These are phyloP conservation scores for Ommatoiulus sabulosus DNA, from an alignment of 2,888 invertebrate genomes.

Conservation along the genomic window DNA sequence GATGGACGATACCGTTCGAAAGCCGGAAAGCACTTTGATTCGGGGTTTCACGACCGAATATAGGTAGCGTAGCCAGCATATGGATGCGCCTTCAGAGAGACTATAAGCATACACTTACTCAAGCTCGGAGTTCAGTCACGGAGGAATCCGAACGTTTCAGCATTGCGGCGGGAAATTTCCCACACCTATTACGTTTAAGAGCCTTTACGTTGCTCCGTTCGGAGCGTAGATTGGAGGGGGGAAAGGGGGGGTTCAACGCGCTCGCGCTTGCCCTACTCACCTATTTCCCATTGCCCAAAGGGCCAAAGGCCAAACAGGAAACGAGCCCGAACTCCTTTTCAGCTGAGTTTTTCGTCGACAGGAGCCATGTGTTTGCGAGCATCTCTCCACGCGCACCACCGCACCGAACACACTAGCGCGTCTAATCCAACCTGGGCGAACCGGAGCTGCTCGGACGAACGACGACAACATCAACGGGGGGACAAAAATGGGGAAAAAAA, in stretches of 20 bases:
- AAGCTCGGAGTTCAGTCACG: background rate
- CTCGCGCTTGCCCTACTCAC: constrained; percentile 4
- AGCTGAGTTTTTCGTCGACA: background rate
- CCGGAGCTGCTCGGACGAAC: background rate
- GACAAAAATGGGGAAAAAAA: background rate
- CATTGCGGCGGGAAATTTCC: too few relatives aligned
- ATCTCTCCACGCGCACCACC: background rate
- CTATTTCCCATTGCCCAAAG: constrained; percentile 54
- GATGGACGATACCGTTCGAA: too few relatives aligned
- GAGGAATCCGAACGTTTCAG: background rate
- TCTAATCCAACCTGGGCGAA: background rate
- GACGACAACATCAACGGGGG: background rate
- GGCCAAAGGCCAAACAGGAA: constrained; percentile 9
- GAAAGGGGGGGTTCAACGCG: background rate
- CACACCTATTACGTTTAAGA: too few relatives aligned
- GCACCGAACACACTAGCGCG: background rate
- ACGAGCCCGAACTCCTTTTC: background rate
- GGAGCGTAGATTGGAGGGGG: background rate
- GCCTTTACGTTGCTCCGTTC: too few relatives aligned
- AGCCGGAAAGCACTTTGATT: too few relatives aligned
- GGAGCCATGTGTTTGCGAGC: constrained; percentile 29
- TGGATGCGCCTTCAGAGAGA: background rate
- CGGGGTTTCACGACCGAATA: background rate
- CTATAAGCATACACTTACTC: background rate
- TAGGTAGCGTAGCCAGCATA: background rate